Base-by-base conservation (phyloP, 1,140 invertebrate genomes). In the Hesperophylax magnus region DNA sequence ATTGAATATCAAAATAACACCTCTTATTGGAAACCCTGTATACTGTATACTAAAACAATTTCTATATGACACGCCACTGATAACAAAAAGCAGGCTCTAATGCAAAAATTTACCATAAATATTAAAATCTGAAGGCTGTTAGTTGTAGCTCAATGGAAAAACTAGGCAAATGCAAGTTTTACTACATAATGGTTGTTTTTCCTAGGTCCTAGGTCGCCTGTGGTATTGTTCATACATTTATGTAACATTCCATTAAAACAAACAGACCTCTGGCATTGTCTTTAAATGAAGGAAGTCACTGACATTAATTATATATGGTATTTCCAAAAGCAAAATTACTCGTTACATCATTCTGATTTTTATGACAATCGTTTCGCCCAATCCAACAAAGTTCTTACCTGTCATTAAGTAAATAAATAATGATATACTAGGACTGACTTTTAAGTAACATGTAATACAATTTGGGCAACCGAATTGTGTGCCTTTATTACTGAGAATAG, bases 181-280 rank as follows among this genome's bases (percentile, higher is more conserved):
- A 22, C 54, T 4, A 72, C 6, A 54, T 39, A 18, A 67, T 34
- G 11, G 3, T 52, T 47, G 39, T 72, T 53, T 54, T 72, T n/a
- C 47, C 7, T 27, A 18, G 14, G 14, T 54, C n/a, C 18, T 54
- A 54, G 47, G 69, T 53, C 9, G 65, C 14, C 31, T 24, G 52
- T 8, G 11, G 47, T 52, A 72, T 72, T 72, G 69, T 54, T 72
- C 39, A 52, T 27, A 20, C 14, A 31, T 69, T 72, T 72, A 72
- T 54, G 24, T 54, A 72, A 72, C 52, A 56, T 54, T 72, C 47
- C 47, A 31, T n/a, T 54, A 22, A 7, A 27, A 72, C 5, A 22
- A 47, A 69, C 24, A 17, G 18, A 17, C 18, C 47, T 9, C 15
- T 24, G 39, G 47, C 69, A 72, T 72, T 72, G 69, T 72, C 27